These are phyloP conservation scores for Parus major DNA, from an alignment of 2,113 vertebrate genomes.

Conservation along the genomic window DNA sequence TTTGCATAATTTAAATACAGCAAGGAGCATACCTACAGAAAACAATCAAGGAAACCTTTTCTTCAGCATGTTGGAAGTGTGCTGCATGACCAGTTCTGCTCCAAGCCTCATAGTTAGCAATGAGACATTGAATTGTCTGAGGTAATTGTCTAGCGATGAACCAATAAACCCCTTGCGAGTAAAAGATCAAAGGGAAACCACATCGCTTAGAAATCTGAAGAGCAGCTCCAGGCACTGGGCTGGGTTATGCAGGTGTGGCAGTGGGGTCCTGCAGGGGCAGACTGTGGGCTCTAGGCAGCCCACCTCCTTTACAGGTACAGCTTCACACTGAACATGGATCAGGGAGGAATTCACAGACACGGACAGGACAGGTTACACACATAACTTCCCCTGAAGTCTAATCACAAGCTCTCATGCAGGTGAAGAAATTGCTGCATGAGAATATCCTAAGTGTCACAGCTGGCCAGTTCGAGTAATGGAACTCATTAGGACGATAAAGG, in stretches of 20 bases:
- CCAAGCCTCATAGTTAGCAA: background rate
- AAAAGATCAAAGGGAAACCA: background rate
- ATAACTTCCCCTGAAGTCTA: background rate
- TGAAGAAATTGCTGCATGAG: background rate
- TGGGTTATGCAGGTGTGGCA: fast-evolving
- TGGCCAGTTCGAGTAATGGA: background rate
- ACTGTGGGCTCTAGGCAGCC: background rate
- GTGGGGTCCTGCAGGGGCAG: background rate
- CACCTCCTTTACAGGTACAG: background rate
- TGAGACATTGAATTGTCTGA: background rate
- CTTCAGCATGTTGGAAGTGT: background rate
- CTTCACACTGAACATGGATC: background rate
- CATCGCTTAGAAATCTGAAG: background rate
- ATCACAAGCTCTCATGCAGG: fast-evolving
- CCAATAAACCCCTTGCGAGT: background rate
- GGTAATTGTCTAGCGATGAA: background rate
- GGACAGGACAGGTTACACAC: background rate
- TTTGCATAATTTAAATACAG: background rate
- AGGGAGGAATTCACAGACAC: background rate
- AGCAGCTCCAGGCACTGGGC: background rate
- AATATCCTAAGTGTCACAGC: background rate
- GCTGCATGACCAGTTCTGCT: background rate
- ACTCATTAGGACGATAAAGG: background rate
- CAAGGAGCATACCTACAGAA: background rate
- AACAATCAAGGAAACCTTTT: background rate